These are phyloP conservation scores for Rachycentron canadum DNA, from an alignment of 2,797 vertebrate genomes.

Conservation along the genomic window DNA sequence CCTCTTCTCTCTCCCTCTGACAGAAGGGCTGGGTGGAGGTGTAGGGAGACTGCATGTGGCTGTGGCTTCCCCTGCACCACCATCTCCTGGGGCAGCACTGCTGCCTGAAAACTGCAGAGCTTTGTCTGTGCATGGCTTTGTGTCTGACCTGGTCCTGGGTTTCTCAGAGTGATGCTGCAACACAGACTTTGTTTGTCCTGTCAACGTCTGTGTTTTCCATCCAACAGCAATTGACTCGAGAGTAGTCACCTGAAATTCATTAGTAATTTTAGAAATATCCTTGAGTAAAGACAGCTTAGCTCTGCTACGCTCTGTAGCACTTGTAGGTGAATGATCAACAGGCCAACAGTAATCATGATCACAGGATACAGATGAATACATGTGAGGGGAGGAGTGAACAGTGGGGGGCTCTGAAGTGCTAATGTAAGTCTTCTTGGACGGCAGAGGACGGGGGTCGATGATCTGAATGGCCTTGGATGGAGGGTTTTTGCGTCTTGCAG, in stretches of 20 bases:
- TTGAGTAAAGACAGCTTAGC: constrained; percentile 70
- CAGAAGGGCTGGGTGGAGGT: constrained; percentile 73
- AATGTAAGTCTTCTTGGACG: constrained; percentile 70
- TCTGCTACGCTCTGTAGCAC: constrained; percentile 78
- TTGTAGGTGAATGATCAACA: constrained; percentile 2
- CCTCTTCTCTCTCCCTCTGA: constrained; percentile 79
- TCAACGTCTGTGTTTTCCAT: constrained; percentile 16
- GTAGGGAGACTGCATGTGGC: constrained; percentile 56
- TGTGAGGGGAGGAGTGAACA: constrained; percentile 6
- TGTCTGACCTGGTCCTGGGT: constrained; percentile 75
- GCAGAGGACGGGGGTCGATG: constrained; percentile 87
- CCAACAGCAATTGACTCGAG: background rate
- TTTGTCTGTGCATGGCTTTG: constrained; percentile 4
- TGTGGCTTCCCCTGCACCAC: constrained; percentile 21
- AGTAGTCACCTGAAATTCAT: constrained; percentile 1
- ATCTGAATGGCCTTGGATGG: constrained; percentile 85
- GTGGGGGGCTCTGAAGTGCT: constrained; percentile 6
- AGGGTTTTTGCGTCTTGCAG: constrained; percentile 71
- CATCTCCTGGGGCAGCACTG: constrained; percentile 74
- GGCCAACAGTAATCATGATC: constrained; percentile 94
- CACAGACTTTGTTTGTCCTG: background rate
- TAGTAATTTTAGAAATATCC: constrained; percentile 8
- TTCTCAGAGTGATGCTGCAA: constrained; percentile 64
- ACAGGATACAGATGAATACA: constrained; percentile 64
- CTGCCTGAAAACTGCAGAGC: constrained; percentile 82